Evolutionary conservation across 1,140 invertebrate species (phyloP).

Genomic region (Scaptodrosophila lebanonensis): DNA sequence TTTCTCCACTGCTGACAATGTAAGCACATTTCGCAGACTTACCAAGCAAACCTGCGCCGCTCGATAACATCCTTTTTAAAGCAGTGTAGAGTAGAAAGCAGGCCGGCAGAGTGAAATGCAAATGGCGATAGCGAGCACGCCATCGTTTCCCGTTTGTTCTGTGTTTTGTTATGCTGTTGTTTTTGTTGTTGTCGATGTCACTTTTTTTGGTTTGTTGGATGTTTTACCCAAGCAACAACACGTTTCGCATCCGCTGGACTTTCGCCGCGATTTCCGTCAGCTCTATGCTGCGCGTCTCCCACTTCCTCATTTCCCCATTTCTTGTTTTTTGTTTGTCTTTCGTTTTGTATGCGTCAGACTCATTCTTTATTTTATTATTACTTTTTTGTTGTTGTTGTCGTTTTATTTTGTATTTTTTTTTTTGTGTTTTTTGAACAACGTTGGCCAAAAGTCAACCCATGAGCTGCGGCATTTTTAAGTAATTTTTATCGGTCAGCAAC

Average conservation of each 20-base stretch:
- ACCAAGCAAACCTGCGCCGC: no score
- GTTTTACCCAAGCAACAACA: constrained; percentile 53
- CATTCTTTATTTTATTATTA: constrained; percentile 17
- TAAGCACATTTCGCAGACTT: no score
- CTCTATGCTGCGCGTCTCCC: constrained; percentile 17
- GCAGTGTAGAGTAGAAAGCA: constrained; percentile 71
- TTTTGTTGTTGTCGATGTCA: constrained; percentile 1
- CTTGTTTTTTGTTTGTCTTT: constrained; percentile 2
- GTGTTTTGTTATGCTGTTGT: constrained; percentile 20
- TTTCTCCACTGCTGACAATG: no score
- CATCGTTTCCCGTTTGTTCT: constrained; percentile 11
- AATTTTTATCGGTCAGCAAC: constrained; percentile 69
- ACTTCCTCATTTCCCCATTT: not conserved
- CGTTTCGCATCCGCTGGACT: constrained; percentile 70
- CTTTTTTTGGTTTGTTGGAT: constrained; percentile 16
- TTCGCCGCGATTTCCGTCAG: constrained; percentile 63
- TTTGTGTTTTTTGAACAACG: constrained; percentile 40
- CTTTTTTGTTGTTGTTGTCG: constrained; percentile 11
- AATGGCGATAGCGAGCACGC: constrained; percentile 26
- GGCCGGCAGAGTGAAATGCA: constrained; percentile 46
- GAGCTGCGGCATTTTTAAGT: constrained; percentile 76
- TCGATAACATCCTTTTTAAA: constrained; percentile 71
- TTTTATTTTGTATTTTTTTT: constrained; percentile 5
- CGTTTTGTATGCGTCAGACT: not conserved
- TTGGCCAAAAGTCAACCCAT: constrained; percentile 76